Base-by-base conservation (phyloP, 2,113 vertebrate genomes). In the Alaudala cheleensis region DNA sequence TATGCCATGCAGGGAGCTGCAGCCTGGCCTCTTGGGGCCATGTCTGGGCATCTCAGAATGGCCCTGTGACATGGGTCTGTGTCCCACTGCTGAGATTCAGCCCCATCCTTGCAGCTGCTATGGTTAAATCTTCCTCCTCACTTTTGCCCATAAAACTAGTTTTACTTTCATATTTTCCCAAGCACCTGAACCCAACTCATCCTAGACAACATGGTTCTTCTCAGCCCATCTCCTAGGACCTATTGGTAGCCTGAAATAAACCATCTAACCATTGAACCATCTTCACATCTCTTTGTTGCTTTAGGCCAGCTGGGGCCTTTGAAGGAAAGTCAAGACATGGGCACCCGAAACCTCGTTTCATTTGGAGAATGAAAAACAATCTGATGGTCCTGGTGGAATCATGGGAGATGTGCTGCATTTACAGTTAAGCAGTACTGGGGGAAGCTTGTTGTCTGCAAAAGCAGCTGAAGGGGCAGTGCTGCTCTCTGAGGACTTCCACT, bases 151-250 rank as follows among this genome's bases (percentile, higher is more conserved):
- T 31, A 66, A 69, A 88, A 40, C 12, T 45, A 39, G 6, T 23
- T 83, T 80, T 73, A 31, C 18, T 67, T 83, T 50, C 18, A 2
- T 53, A 6, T 49, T 85, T 88, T 82, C 34, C 44, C 23, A n/a
- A 47, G 24, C 37, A 88, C 14, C n/a, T 33, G 23, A 85, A 26
- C 12, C 5, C 49, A 88, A 23, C 28, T 80, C 0, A 0, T 47
- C 29, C 26, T 34, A 12, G 25, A 64, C 1, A 9, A 17, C 25
- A 29, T 0, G 0, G 14, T 17, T 22, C 20, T 86, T 45, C 67
- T 77, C 54, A 86, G 39, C 5, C 34, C 29, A 33, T 29, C 14
- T 57, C 33, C 61, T n/a, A 22, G 22, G 11, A 73, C 26, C 19
- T 67, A 7, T 19, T 44, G 31, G 8, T 47, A 26, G 29, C 22